A percentile compares a stretch with the other conserved stretches of the same genome.
Conservation (phyloP, 2,113 vertebrate genomes). For the Myxocyprinus asiaticus region DNA sequence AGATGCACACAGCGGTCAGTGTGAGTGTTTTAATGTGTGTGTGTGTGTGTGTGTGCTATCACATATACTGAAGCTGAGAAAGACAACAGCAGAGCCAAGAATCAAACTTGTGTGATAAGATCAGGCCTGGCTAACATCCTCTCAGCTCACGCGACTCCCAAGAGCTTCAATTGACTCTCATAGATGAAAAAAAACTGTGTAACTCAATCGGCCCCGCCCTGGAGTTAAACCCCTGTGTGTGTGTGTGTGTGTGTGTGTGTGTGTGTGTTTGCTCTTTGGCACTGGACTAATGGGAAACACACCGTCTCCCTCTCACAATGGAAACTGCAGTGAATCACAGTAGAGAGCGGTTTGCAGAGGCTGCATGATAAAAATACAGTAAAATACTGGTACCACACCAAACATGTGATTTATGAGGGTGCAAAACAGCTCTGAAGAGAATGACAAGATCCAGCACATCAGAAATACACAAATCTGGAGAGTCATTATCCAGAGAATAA, state of each 20-base stretch:
- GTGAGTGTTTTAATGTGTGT: not conserved
- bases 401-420: slow-evolving; percentile 2
- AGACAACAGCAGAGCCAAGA: not conserved
- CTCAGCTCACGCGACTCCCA: not conserved
- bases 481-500: too few species aligned
- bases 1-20: not conserved
- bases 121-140: slow-evolving; percentile 33
- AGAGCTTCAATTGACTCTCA: slow-evolving; percentile 20
- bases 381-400: slow-evolving; percentile 64
- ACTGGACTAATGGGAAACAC: slow-evolving; percentile 69
- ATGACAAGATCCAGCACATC: slow-evolving; percentile 15
- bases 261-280: slow-evolving; percentile 55
- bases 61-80: slow-evolving; percentile 34
- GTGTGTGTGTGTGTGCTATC: not conserved
- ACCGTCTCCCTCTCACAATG: slow-evolving; percentile 57
- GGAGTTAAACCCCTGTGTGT: not conserved
- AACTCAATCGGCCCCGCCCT: slow-evolving; percentile 8
- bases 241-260: slow-evolving; percentile 21
- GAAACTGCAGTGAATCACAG: slow-evolving; percentile 68
- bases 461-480: not conserved
- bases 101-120: slow-evolving; percentile 1
- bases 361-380: slow-evolving; percentile 61
- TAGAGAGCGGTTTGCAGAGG: too few species aligned
- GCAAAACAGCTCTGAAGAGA: slow-evolving; percentile 10
- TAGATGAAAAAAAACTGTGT: slow-evolving; percentile 23